Evolutionary conservation across 2,888 invertebrate genomes (phyloP), one percentile per base, ranked within the genome.

Genomic region (Epirrita christyi): DNA sequence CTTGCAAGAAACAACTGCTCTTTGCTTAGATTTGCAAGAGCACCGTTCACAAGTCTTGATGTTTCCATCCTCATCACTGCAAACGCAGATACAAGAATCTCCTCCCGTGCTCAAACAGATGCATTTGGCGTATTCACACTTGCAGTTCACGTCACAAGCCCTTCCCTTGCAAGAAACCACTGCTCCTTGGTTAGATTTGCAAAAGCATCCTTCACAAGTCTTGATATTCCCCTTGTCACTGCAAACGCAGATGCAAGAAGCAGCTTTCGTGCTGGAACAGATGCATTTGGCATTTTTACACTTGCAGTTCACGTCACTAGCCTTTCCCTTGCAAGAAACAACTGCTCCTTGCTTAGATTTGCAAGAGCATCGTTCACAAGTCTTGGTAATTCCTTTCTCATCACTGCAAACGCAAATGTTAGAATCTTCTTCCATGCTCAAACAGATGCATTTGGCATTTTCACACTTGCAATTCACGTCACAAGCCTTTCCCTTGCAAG

Each of bases 401-500:
- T 78, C 68, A 1, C 56, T 57, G 55, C 76, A 75, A 6, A 73
- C 50, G 62, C 76, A 75, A 8, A 73, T 50, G 61, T 71, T 74
- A 29, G 59, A 32, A 8, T 67, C 66, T 1, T 76, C 76, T 3
- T 63, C 61, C 10, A 78, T 78, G 0, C 52, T 51, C 10, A 81
- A 71, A 57, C 82, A 85, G 51, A 74, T 58, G 57, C 85, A 85
- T 28, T 72, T 63, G 7, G 55, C 9, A 13, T 66, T 62, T 13
- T 59, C 63, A 41, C 61, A 58, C 34, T 51, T 61, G 36, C 55
- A 56, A 11, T 3, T 61, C 21, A 46, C 55, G 21, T n/a, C 28
- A 45, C 8, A n/a, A 36, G 34, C 11, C 7, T 40, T 38, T 21
- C 34, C 13, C 9, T 55, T 50, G 29, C 73, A 57, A 60, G 71